Percentiles rank a stretch among this genome's conserved stretches.
phyloP scores from a whole-genome alignment of 2,797 vertebrate genomes.

The Florisuga fusca region DNA sequence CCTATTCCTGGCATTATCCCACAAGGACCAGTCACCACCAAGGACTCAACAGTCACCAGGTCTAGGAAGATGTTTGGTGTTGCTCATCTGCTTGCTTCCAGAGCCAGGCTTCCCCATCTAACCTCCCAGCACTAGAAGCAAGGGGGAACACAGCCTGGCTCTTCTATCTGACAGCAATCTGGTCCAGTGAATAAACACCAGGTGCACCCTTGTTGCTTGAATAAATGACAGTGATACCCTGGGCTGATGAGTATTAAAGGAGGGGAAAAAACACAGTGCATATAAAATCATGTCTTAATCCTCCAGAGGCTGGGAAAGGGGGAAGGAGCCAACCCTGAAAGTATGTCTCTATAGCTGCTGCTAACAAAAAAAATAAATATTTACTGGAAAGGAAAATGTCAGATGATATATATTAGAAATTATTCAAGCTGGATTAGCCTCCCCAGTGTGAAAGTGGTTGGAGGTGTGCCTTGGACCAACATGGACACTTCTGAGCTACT shows the following conservation, averaged over 20 bases:
- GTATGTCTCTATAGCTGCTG: background rate
- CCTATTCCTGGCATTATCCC: conserved; percentile 65
- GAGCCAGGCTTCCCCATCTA: conserved; percentile 39
- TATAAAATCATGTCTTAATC: background rate
- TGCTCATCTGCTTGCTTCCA: conserved; percentile 48
- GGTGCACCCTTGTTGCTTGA: background rate
- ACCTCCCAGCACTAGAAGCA: conserved; percentile 24
- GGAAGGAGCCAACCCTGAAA: background rate
- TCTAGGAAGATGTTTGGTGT: conserved; percentile 22
- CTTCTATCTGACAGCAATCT: background rate
- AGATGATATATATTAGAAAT: background rate
- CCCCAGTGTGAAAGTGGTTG: background rate
- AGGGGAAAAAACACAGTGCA: background rate
- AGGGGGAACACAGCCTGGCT: background rate
- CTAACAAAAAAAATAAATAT: background rate
- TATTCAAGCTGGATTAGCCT: background rate
- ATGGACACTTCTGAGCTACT: background rate
- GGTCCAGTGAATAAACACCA: background rate
- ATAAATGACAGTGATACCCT: background rate
- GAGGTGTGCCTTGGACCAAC: background rate
- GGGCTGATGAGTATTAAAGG: background rate
- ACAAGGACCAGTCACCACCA: conserved; percentile 53
- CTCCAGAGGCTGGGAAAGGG: background rate
- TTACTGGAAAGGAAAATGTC: conserved; percentile 10
- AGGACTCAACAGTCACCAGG: conserved; percentile 43